Evolutionary conservation across 2,888 invertebrate species (phyloP).

Genomic region (Synergus laeviventris): DNA sequence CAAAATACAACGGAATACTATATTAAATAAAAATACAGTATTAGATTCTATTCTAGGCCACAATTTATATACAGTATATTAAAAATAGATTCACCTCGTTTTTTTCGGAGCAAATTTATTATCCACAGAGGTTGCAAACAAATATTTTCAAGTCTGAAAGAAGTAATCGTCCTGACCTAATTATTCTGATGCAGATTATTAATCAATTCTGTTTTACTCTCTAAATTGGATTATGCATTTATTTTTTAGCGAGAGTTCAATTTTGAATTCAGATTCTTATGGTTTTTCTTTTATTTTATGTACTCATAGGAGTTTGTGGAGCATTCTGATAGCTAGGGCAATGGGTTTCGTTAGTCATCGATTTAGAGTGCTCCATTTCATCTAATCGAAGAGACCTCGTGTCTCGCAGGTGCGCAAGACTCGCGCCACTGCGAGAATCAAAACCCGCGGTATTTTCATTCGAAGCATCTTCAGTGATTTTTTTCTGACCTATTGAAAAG

Average conservation of each 20-base stretch:
- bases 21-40: neutral
- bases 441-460: neutral
- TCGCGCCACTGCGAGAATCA: neutral
- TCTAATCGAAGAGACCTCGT: slow-evolving; percentile 40
- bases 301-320: neutral
- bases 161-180: neutral
- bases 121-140: neutral
- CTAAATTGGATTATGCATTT: neutral
- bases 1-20: neutral
- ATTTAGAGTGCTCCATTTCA: slow-evolving; percentile 34
- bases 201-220: neutral
- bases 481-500: neutral
- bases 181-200: neutral
- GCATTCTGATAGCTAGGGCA: neutral
- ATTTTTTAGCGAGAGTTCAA: neutral
- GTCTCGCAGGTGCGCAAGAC: slow-evolving; percentile 35
- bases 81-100: neutral
- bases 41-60: neutral
- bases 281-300: neutral
- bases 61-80: neutral
- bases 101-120: neutral
- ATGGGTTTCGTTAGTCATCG: slow-evolving; percentile 23
- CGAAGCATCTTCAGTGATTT: neutral
- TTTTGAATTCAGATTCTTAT: neutral
- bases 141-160: neutral